Base-by-base conservation (phyloP, 2,888 invertebrate species). In the Shargacucullia verbasci region DNA sequence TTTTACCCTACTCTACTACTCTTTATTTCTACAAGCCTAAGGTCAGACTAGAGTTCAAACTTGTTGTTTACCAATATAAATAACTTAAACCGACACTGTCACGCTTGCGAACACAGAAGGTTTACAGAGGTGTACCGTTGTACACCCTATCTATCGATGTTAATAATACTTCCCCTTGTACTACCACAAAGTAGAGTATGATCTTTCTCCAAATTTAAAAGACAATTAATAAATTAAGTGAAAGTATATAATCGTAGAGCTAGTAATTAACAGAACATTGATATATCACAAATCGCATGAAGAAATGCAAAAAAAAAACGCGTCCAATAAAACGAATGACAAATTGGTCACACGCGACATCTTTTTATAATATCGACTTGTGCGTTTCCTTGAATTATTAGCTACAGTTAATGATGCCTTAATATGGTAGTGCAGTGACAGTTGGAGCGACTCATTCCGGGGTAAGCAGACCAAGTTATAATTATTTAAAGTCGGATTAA, bases 341-440 rank as follows among this genome's bases (percentile, higher is more conserved):
- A 68, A 68, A 70, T 70, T 61, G 56, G 7, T 31, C 15, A 14
- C 67, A 66, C 48, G 70, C 67, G n/a, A 64, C 34, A 27, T 37
- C 54, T 58, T 45, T 58, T 62, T 38, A 2, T 10, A 20, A 29
- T 3, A 43, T 37, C 2, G 5, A 33, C 38, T 12, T 14, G 46
- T 47, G 37, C 48, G 39, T 63, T 69, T 67, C 43, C 33, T 7
- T 20, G 33, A 10, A 35, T 39, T 38, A 46, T 47, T 58, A 2
- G 34, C n/a, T 48, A 29, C 49, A 58, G 53, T 34, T 33, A 25
- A 11, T 45, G 8, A 8, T 29, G 1, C 0, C 45, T 12, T 58
- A 45, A 53, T 49, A 58, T 53, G 58, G 63, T 35, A 47, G 31
- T 53, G 8, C 39, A 63, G 13, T 58, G 45, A 52, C 20, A 38